Conservation (phyloP, 37 sponge, comb jelly and placozoan species). For the Halisarca cf. caerulea region DNA sequence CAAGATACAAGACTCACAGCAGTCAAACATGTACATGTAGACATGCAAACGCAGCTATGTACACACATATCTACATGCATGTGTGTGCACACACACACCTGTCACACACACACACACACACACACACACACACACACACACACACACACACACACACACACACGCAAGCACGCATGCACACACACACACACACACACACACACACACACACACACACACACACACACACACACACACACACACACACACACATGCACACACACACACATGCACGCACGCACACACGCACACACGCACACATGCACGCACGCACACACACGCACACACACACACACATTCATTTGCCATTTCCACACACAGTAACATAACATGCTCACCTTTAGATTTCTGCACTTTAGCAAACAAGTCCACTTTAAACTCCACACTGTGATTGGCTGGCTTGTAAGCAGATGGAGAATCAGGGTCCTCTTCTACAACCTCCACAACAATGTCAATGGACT, state of each 20-base stretch:
- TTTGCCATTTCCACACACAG: too few species aligned
- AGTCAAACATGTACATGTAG: background rate
- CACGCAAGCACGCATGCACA: conserved; percentile 3
- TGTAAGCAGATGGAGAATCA: background rate
- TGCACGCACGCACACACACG: background rate
- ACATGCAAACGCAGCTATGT: background rate
- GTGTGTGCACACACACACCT: conserved; percentile 1
- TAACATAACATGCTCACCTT: too few species aligned
- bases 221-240: conserved; percentile 43
- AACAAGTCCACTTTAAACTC: background rate
- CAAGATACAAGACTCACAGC: too few species aligned
- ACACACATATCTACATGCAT: background rate
- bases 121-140: background rate
- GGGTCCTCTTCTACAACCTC: background rate
- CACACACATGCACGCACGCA: conserved; percentile 26
- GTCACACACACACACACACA: conserved; percentile 6
- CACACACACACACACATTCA: too few species aligned
- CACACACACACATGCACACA: conserved; percentile 23
- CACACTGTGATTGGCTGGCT: background rate
- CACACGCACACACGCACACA: conserved; percentile 31
- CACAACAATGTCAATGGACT: background rate
- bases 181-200: conserved; percentile 33
- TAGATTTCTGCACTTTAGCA: too few species aligned
- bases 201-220: conserved; percentile 42
- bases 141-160: conserved; percentile 39